These are phyloP conservation scores for Gallinago undulata DNA, from an alignment of 2,113 vertebrate species.

Conservation along the genomic window DNA sequence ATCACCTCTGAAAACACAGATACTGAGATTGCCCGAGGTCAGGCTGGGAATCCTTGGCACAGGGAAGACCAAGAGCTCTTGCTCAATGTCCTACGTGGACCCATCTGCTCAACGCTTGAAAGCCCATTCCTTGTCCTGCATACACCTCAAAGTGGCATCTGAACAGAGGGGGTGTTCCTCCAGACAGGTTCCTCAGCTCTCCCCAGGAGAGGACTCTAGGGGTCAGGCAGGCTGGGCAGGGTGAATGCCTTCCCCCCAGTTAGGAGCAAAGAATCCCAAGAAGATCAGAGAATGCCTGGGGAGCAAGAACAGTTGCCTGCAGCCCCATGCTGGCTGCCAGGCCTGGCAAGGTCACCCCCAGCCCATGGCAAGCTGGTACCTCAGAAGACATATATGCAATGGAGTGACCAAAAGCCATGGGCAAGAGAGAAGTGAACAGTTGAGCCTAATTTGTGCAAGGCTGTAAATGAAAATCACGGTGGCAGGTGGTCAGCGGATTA, in stretches of 20 bases:
- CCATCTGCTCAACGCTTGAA: not conserved
- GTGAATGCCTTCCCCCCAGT: not conserved
- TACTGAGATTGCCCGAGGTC: not conserved
- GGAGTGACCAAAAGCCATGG: not conserved
- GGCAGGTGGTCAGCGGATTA: conserved; percentile 59
- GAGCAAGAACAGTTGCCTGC: not conserved
- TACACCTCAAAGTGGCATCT: not conserved
- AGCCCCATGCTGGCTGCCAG: not conserved
- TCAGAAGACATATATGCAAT: not conserved
- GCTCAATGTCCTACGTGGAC: not conserved
- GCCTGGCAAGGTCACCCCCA: not conserved
- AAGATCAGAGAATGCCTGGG: not conserved
- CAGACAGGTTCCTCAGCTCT: not conserved
- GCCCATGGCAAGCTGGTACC: not conserved
- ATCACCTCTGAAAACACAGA: not conserved
- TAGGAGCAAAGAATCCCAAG: not conserved
- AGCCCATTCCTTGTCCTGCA: not conserved
- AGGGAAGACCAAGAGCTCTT: not conserved
- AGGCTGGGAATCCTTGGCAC: not conserved
- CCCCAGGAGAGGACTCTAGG: not conserved
- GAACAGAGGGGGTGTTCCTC: not conserved
- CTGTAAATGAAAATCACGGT: not conserved
- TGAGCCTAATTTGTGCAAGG: not conserved
- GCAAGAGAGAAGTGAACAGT: not conserved
- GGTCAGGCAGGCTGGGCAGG: not conserved